Percentiles rank a stretch among this genome's conserved stretches.
Evolutionary conservation across 2,888 invertebrate species (phyloP).

Genomic region (Ennomos erosarius): DNA sequence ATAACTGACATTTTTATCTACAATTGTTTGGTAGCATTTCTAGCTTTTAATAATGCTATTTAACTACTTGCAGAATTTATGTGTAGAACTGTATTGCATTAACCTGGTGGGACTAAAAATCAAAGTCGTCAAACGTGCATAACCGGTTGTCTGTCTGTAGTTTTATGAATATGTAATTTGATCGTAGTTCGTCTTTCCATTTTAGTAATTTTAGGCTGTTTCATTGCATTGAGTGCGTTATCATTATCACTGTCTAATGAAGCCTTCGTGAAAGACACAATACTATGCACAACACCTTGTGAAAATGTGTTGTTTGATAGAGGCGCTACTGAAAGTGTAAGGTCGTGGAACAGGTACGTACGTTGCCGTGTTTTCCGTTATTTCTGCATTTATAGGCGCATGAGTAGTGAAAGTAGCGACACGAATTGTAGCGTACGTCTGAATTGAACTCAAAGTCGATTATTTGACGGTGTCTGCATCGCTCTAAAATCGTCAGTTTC

Average conservation of each 20-base stretch:
- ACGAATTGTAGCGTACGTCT: constrained; percentile 38
- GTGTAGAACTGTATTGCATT: not conserved
- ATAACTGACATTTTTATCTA: no score
- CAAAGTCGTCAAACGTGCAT: constrained; percentile 33
- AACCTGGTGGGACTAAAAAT: not conserved
- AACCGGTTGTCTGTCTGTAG: constrained; percentile 35
- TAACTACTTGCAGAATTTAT: not conserved
- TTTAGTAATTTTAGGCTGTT: constrained; percentile 35
- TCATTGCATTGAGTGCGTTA: constrained; percentile 29
- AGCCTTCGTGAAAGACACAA: no score
- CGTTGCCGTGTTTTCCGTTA: constrained; percentile 27
- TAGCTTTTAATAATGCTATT: not conserved
- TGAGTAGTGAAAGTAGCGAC: constrained; percentile 75
- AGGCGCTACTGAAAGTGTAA: constrained; percentile 51
- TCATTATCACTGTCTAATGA: no score
- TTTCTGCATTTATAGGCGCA: constrained; percentile 43
- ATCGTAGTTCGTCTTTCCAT: constrained; percentile 40
- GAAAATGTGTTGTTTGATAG: constrained; percentile 33
- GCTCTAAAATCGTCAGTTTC: no score
- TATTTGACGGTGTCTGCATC: no score
- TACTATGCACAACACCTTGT: constrained; percentile 3
- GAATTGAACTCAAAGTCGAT: not conserved
- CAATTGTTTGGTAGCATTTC: no score
- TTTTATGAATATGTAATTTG: constrained; percentile 45
- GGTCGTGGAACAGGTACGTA: constrained; percentile 42